Evolutionary conservation across 2,888 invertebrate species (phyloP).

Genomic region (Lochmaea crataegi): DNA sequence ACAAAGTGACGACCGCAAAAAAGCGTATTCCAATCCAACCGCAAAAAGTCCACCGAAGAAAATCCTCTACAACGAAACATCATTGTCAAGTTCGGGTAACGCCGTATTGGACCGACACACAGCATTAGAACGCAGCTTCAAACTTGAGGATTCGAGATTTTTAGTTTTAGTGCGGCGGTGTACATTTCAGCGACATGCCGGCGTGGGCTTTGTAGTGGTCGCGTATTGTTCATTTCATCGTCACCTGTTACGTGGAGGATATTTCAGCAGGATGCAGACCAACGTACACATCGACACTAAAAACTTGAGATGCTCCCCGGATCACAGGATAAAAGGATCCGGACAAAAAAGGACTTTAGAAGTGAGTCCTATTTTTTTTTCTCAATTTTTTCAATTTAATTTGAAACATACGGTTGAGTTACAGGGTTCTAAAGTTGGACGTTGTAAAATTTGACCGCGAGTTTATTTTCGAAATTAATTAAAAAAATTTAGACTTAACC

Average conservation of each 20-base stretch:
- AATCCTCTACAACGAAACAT: slow-evolving; percentile 45
- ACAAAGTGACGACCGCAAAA: no score
- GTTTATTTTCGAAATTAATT: no score
- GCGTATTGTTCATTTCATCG: slow-evolving; percentile 24
- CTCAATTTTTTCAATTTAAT: not conserved
- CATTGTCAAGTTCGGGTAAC: slow-evolving; percentile 54
- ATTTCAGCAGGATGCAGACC: slow-evolving; percentile 72
- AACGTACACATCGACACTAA: slow-evolving; percentile 82
- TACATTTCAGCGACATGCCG: slow-evolving; percentile 33
- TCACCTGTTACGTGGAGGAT: slow-evolving; percentile 47
- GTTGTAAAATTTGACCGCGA: no score
- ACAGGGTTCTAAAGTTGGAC: no score
- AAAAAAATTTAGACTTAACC: no score
- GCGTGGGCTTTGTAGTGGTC: slow-evolving; percentile 26
- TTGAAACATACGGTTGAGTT: no score
- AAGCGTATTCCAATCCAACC: not conserved
- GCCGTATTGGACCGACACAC: slow-evolving; percentile 51
- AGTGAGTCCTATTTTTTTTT: slow-evolving; percentile 62
- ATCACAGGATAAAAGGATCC: slow-evolving; percentile 70
- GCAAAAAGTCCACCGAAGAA: slow-evolving; percentile 3
- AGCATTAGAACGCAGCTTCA: slow-evolving; percentile 47
- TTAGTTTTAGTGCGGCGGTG: slow-evolving; percentile 35
- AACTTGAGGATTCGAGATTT: slow-evolving; percentile 39
- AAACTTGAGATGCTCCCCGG: slow-evolving; percentile 73
- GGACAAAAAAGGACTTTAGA: slow-evolving; percentile 66